These are phyloP conservation scores for Sipha maydis DNA, from an alignment of 2,888 invertebrate species.

Conservation along the genomic window DNA sequence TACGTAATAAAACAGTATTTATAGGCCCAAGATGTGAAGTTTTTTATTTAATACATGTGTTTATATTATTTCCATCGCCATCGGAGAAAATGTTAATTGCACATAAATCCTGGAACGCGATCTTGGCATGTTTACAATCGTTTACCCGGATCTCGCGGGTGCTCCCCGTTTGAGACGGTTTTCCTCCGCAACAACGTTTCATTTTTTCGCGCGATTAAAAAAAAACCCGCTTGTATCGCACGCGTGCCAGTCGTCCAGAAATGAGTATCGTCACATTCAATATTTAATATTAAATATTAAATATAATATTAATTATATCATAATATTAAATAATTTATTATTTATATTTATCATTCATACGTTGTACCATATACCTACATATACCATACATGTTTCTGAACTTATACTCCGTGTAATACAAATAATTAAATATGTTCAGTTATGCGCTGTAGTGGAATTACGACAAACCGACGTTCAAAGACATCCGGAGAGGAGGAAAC, in stretches of 20 bases:
- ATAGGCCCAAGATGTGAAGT: background rate
- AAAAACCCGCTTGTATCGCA: background rate
- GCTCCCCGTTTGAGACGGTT: background rate
- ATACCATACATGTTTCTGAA: background rate
- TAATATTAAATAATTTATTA: no score
- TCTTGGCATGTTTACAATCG: conserved; percentile 37
- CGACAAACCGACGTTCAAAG: no score
- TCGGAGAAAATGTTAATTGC: conserved; percentile 37
- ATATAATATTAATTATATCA: no score
- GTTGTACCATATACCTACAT: background rate
- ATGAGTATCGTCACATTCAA: background rate
- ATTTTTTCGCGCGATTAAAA: background rate
- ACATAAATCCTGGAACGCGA: conserved; percentile 37
- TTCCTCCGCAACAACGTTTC: background rate
- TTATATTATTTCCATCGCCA: conserved; percentile 26
- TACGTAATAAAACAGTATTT: background rate
- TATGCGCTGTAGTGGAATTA: no score
- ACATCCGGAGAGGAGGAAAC: no score
- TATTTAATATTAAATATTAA: no score
- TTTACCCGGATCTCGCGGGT: conserved; percentile 48
- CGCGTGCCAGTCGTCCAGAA: background rate
- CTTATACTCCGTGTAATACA: background rate
- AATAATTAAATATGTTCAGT: no score
- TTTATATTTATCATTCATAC: background rate
- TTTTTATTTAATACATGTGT: background rate